A percentile compares a stretch with the other conserved stretches of the same genome.
phyloP scores from a whole-genome alignment of 1,140 invertebrate genomes.

The Drosophila yakuba region DNA sequence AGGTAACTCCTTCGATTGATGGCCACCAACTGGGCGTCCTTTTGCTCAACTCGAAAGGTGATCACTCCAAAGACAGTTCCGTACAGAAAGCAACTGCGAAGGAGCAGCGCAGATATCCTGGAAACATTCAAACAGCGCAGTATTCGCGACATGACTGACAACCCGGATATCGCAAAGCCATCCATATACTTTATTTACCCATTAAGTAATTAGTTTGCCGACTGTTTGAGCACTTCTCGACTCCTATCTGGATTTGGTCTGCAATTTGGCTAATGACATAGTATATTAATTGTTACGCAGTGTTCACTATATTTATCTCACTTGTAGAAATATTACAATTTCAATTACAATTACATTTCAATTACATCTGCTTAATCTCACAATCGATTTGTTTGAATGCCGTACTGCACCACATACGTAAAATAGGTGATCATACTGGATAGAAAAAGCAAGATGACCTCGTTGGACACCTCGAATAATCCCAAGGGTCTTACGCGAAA shows the following conservation, averaged over 20 bases:
- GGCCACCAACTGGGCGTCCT: conserved; percentile 4
- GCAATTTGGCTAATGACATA: conserved; percentile 13
- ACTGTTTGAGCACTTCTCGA: not conserved
- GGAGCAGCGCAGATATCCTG: conserved; percentile 22
- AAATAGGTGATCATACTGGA: conserved; percentile 67
- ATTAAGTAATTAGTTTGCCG: conserved; percentile 39
- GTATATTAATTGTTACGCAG: not conserved
- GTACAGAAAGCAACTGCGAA: conserved; percentile 15
- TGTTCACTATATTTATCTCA: too few relatives aligned
- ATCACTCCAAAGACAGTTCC: conserved; percentile 16
- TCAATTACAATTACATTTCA: not conserved
- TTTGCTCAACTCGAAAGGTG: conserved; percentile 1
- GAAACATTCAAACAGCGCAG: conserved; percentile 4
- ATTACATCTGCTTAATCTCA: not conserved
- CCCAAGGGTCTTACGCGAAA: conserved; percentile 62
- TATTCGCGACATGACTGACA: conserved; percentile 22
- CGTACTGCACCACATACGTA: conserved; percentile 60
- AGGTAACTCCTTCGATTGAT: conserved; percentile 12
- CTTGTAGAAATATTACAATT: not conserved
- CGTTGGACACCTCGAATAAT: conserved; percentile 66
- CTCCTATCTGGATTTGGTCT: conserved; percentile 17
- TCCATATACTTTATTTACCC: not conserved
- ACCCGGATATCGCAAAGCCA: not conserved
- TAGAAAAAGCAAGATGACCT: conserved; percentile 60
- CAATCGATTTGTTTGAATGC: conserved; percentile 53